phyloP scores from a whole-genome alignment of 1,140 invertebrate genomes.

The Lepeophtheirus salmonis region DNA sequence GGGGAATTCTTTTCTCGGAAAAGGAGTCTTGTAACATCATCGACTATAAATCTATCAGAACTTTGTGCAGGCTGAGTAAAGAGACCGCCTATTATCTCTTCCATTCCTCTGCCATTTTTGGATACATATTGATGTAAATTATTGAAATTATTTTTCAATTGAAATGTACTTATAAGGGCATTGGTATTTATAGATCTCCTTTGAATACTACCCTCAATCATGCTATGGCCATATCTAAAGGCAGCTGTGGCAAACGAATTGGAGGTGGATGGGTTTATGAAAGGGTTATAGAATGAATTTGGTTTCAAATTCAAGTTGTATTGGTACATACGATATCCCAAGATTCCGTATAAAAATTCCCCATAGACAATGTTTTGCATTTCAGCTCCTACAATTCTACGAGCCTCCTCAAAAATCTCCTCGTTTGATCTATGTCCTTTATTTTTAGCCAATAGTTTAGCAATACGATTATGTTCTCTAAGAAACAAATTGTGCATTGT shows the following conservation, averaged over 20 bases:
- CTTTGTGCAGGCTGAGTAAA: slow-evolving; percentile 18
- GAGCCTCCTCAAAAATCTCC: slow-evolving; percentile 26
- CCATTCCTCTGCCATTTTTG: slow-evolving; percentile 1
- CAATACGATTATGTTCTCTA: slow-evolving; percentile 74
- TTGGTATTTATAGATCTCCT: slow-evolving; percentile 30
- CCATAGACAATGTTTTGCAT: slow-evolving; percentile 21
- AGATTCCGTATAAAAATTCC: slow-evolving; percentile 28
- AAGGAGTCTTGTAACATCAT: slow-evolving; percentile 16
- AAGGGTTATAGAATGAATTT: slow-evolving; percentile 50
- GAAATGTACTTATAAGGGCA: slow-evolving; percentile 22
- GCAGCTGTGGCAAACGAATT: slow-evolving; percentile 45
- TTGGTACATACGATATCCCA: slow-evolving; percentile 35
- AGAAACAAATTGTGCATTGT: slow-evolving; percentile 34
- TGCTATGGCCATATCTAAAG: slow-evolving; percentile 40
- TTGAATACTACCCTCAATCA: slow-evolving; percentile 58
- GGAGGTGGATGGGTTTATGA: slow-evolving; percentile 68
- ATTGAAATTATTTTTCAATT: not conserved
- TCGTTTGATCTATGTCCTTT: not conserved
- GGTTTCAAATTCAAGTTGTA: slow-evolving; percentile 28
- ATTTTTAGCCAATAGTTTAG: slow-evolving; percentile 42
- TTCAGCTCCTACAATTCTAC: slow-evolving; percentile 23
- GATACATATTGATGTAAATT: not conserved
- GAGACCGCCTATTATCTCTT: slow-evolving; percentile 7
- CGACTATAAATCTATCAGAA: slow-evolving; percentile 8
- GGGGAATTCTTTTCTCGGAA: slow-evolving; percentile 22